Evolutionary conservation across 2,888 invertebrate species (phyloP).

Genomic region (Caenorhabditis plicata): DNA sequence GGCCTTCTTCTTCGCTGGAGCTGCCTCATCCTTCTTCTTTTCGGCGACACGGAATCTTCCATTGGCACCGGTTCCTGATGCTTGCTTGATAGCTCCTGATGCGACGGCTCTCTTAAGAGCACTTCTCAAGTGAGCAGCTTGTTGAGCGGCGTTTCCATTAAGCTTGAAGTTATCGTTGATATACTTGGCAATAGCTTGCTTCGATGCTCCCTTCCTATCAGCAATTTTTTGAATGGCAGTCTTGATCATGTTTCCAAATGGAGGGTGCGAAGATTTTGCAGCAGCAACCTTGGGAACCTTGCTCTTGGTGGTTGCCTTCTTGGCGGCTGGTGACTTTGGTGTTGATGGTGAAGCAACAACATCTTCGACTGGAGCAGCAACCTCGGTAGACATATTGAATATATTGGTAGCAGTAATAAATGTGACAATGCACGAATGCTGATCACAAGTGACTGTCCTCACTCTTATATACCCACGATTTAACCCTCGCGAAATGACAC

Average conservation of each 20-base stretch:
- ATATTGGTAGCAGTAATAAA: not conserved
- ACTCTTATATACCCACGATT: too few species aligned
- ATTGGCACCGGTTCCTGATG: conserved; percentile 48
- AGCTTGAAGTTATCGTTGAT: conserved; percentile 67
- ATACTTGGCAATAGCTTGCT: conserved; percentile 69
- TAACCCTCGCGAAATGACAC: too few species aligned
- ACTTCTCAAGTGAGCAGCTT: conserved; percentile 66
- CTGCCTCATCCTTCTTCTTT: conserved; percentile 28
- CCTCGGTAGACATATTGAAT: conserved; percentile 19
- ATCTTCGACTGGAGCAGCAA: conserved; percentile 5
- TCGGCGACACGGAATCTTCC: conserved; percentile 47
- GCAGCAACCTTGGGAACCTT: conserved; percentile 31
- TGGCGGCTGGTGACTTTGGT: conserved; percentile 11
- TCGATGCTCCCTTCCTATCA: conserved; percentile 68
- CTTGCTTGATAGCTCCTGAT: conserved; percentile 66
- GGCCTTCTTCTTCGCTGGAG: conserved; percentile 7
- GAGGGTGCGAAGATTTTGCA: conserved; percentile 55
- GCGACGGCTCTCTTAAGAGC: conserved; percentile 67
- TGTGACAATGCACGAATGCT: too few species aligned
- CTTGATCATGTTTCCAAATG: conserved; percentile 68
- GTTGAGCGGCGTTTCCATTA: conserved; percentile 41
- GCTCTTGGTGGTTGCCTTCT: conserved; percentile 20
- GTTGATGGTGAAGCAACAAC: conserved; percentile 3
- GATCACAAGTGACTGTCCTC: too few species aligned
- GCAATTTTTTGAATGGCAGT: conserved; percentile 66